Base-by-base conservation (phyloP, 2,888 invertebrate species). In the Artemia sp. region DNA sequence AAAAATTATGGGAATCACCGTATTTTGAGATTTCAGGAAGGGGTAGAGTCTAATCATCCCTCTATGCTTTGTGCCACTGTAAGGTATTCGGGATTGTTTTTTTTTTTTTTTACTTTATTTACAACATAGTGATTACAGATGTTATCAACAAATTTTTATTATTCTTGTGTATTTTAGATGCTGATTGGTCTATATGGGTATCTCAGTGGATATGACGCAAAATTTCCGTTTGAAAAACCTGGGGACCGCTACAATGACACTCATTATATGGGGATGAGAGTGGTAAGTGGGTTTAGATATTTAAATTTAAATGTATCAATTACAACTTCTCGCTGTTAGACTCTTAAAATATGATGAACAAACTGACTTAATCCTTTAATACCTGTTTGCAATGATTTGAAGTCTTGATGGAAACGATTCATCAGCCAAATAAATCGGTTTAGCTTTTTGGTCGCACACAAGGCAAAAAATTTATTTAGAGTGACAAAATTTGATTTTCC, bases 211-310 rank as follows among this genome's bases (percentile, higher is more conserved):
- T 96, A 96, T 78, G 88, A 95, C 83, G 96, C 94, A 2, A 90
- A 83, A 72, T 96, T 92, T 82, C 85, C 92, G 0, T 96, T 95
- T 81, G 90, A 91, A 75, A 94, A 94, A 79, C 96, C 95, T 1
- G 95, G 95, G 2, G 94, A 95, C 78, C 91, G 91, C 77, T 96
- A 91, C 80, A 89, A 88, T 73, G 88, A 88, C 72, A 88, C 89
- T 1, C 85, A 84, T 73, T 95, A 93, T 77, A 81, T 92, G 74
- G 95, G 95, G 73, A 96, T 96, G 95, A 84, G 95, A 82, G 81
- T 91, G 75, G 92, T 91, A 80, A 85, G 85, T 80, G 73, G 72
- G 51, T 52, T 67, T 67, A 51, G 70, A 67, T 58, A 70, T 70
- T 51, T 70, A 51, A n/a, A n/a, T 67, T 5, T 58, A 24, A 24